A percentile compares a stretch with the other conserved stretches of the same genome.
Evolutionary conservation across 2,888 invertebrate species (phyloP).

Genomic region (Dynastes grantii): DNA sequence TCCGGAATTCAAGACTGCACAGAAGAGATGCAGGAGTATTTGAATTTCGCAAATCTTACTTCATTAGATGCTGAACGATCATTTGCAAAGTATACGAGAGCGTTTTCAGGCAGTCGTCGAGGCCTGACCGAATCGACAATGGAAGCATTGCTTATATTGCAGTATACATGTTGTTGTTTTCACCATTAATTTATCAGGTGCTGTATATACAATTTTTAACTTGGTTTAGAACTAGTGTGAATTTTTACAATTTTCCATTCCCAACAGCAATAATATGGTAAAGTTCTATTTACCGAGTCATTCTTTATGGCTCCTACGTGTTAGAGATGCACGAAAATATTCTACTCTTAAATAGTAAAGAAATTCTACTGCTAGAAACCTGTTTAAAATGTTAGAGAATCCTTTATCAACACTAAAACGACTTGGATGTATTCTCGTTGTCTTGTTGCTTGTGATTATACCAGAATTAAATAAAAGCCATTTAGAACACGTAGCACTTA

Average conservation of each 20-base stretch:
- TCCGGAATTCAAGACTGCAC: no score
- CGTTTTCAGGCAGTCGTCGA: no score
- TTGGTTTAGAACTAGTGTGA: no score
- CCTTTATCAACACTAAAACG: neutral
- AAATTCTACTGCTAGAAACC: neutral
- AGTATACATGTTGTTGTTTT: no score
- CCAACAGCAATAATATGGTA: neutral
- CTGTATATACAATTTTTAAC: no score
- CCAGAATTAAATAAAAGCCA: constrained; percentile 5
- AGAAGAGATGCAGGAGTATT: no score
- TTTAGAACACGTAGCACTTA: neutral
- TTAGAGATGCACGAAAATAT: neutral
- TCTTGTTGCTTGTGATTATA: neutral
- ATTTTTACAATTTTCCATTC: neutral
- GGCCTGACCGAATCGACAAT: no score
- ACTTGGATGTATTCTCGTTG: neutral
- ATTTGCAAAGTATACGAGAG: no score
- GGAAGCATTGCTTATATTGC: no score
- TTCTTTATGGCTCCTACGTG: neutral
- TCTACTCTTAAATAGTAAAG: neutral
- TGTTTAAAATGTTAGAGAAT: neutral
- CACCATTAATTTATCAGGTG: no score
- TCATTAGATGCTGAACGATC: no score
- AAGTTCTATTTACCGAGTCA: neutral
- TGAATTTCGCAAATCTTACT: no score